Evolutionary conservation across 2,797 vertebrate genomes (phyloP).

Genomic region (Eulemur rubriventer): DNA sequence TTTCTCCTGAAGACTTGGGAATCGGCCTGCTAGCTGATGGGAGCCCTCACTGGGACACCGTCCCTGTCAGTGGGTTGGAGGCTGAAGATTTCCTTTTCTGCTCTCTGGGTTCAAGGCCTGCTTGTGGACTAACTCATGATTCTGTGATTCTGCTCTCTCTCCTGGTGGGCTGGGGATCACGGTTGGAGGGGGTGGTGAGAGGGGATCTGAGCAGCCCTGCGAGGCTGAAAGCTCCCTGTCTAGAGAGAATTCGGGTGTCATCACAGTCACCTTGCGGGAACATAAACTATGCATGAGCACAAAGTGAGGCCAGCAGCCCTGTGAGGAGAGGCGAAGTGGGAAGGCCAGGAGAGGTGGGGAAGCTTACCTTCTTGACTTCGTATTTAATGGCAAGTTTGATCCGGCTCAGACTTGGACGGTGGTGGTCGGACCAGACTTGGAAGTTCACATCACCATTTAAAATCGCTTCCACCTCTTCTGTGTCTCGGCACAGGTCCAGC

Average conservation of each 20-base stretch:
- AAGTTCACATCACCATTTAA: conserved; percentile 95
- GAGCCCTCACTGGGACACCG: not conserved
- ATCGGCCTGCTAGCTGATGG: not conserved
- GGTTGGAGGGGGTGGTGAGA: not conserved
- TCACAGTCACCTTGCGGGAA: not conserved
- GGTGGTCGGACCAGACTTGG: conserved; percentile 90
- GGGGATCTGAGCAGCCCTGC: not conserved
- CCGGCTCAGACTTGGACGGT: conserved; percentile 94
- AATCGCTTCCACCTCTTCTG: conserved; percentile 97
- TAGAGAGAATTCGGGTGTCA: not conserved
- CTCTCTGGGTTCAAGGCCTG: not conserved
- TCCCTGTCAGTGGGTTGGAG: not conserved
- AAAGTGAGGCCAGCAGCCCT: not conserved
- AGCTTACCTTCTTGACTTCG: conserved; percentile 95
- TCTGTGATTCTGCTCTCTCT: not conserved
- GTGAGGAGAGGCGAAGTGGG: not conserved
- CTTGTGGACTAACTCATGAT: not conserved
- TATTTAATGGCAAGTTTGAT: conserved; percentile 97
- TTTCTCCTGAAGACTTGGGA: not conserved
- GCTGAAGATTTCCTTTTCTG: not conserved
- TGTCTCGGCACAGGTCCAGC: conserved; percentile 96
- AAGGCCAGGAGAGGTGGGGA: not conserved
- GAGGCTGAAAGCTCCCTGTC: not conserved
- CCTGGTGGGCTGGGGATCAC: not conserved
- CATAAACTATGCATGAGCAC: not conserved